Evolutionary conservation across 1,140 invertebrate genomes (phyloP).

Genomic region (Linepithema humile): DNA sequence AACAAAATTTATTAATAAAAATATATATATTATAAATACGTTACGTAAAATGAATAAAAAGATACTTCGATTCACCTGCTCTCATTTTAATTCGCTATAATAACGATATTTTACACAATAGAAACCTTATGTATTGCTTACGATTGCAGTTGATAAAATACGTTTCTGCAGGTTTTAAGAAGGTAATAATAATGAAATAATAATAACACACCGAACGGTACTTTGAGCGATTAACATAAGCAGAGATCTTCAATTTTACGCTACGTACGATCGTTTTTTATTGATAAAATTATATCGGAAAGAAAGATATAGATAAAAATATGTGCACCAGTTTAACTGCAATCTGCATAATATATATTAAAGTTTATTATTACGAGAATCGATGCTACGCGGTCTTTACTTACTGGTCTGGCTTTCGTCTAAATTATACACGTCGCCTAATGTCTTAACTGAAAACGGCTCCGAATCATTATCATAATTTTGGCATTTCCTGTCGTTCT

Average conservation of each 20-base stretch:
- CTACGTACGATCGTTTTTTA: slow-evolving; percentile 51
- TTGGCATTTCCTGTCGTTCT: slow-evolving; percentile 79
- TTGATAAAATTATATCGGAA: slow-evolving; percentile 56
- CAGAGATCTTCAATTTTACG: slow-evolving; percentile 42
- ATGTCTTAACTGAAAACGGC: slow-evolving; percentile 84
- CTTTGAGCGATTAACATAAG: slow-evolving; percentile 37
- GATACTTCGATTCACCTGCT: background rate
- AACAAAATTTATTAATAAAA: background rate
- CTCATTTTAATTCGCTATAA: background rate
- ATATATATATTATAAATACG: background rate
- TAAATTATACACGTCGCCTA: slow-evolving; percentile 82
- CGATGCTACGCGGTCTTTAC: slow-evolving; percentile 77
- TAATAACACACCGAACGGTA: slow-evolving; percentile 35
- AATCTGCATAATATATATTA: slow-evolving; percentile 82
- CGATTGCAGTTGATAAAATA: background rate
- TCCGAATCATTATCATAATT: slow-evolving; percentile 84
- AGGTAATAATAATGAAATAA: slow-evolving; percentile 15
- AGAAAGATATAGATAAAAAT: slow-evolving; percentile 60
- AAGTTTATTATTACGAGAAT: slow-evolving; percentile 80
- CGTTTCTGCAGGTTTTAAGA: no score
- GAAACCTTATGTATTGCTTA: background rate
- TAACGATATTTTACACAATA: background rate
- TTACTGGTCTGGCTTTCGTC: slow-evolving; percentile 78
- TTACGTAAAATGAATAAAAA: background rate
- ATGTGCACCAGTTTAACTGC: slow-evolving; percentile 56